Conservation (phyloP, 2,888 invertebrate species). For the Philaethria dido region DNA sequence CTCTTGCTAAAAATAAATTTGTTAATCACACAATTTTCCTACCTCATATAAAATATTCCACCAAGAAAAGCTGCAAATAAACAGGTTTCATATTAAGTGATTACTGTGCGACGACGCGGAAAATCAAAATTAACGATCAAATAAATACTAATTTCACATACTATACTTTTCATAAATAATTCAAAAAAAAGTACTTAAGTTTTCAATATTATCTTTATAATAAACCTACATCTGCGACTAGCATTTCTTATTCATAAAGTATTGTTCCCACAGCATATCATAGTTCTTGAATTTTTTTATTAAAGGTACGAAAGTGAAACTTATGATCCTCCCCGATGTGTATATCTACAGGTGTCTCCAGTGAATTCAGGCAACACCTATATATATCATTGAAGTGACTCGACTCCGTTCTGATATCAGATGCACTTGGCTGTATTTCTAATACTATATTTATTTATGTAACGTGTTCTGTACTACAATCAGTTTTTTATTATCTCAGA, state of each 20-base stretch:
- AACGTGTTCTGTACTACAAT: too few species aligned
- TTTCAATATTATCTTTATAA: not conserved
- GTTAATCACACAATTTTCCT: not conserved
- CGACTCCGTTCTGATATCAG: not conserved
- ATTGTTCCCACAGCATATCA: too few species aligned
- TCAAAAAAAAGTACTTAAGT: not conserved
- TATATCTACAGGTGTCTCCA: not conserved
- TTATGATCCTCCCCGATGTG: not conserved
- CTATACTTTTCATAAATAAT: not conserved
- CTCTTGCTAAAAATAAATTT: not conserved
- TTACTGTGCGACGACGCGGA: not conserved
- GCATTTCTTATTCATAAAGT: not conserved
- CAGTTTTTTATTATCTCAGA: too few species aligned
- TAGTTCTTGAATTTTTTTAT: too few species aligned
- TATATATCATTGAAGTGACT: not conserved
- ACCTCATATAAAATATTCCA: not conserved
- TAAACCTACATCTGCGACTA: not conserved
- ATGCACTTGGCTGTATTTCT: too few species aligned
- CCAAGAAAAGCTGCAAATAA: not conserved
- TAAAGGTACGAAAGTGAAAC: too few species aligned
- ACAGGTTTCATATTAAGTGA: not conserved
- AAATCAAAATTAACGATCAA: not conserved
- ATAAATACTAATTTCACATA: slow-evolving; percentile 3
- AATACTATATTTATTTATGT: too few species aligned
- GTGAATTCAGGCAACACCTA: not conserved